phyloP scores from a whole-genome alignment of 2,113 vertebrate genomes.

The Malurus cyaneus region DNA sequence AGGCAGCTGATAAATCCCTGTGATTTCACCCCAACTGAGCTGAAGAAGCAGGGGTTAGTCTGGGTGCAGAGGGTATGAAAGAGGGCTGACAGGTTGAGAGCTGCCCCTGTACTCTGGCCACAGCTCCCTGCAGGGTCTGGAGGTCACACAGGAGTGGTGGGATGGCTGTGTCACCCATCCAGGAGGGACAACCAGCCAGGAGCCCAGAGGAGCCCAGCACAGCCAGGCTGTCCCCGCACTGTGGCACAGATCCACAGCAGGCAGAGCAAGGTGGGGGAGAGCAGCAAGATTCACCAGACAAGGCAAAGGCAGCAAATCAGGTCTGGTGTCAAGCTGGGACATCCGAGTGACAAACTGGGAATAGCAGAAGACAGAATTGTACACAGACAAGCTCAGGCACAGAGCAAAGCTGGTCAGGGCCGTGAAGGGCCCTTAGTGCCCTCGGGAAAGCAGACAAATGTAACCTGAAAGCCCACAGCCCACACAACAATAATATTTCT shows the following conservation, averaged over 20 bases:
- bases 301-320: not conserved
- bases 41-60: not conserved
- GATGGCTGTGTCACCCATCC: not conserved
- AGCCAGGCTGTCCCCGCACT: not conserved
- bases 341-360: rapidly evolving
- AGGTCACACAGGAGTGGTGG: not conserved
- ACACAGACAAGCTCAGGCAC: too few relatives aligned
- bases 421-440: not conserved
- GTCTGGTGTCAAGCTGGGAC: not conserved
- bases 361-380: not conserved
- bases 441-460: not conserved
- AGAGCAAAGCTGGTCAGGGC: rapidly evolving
- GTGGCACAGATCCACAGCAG: too few relatives aligned
- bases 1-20: not conserved
- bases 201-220: not conserved
- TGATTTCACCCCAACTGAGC: not conserved
- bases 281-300: rapidly evolving
- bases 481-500: not conserved
- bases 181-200: not conserved
- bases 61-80: not conserved
- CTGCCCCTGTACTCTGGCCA: not conserved
- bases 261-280: not conserved
- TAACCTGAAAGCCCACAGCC: not conserved
- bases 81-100: not conserved
- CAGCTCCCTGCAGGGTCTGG: not conserved